Evolutionary conservation across 2,113 vertebrate genomes (phyloP).

Genomic region (Chionomys nivalis): DNA sequence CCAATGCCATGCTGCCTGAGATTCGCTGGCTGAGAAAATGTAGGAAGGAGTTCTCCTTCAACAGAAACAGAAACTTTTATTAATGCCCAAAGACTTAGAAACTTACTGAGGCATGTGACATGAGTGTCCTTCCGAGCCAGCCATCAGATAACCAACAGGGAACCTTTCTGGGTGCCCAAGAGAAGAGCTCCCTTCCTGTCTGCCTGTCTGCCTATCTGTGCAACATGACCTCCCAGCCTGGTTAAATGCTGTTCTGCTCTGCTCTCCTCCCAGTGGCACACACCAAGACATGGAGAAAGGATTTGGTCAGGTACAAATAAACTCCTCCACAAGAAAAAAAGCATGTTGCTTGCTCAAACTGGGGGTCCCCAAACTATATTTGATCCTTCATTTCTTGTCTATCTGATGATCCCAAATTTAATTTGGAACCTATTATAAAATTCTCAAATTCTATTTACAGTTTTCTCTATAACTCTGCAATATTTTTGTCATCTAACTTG

Average conservation of each 20-base stretch:
- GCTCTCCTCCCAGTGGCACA: background rate
- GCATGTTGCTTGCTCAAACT: background rate
- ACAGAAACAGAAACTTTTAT: background rate
- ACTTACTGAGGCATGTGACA: background rate
- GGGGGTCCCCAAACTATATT: background rate
- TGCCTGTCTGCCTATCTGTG: too few relatives aligned
- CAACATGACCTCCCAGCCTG: rapidly evolving
- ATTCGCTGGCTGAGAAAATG: background rate
- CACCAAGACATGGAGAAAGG: background rate
- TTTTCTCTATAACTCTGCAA: background rate
- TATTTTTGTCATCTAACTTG: constrained; percentile 29
- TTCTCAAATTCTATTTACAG: background rate
- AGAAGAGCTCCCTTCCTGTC: background rate
- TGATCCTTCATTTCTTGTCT: background rate
- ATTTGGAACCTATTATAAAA: background rate
- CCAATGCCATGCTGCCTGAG: background rate
- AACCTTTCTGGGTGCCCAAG: background rate
- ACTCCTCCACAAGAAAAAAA: background rate
- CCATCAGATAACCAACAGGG: background rate
- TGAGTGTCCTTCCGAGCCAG: background rate
- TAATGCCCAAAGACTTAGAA: background rate
- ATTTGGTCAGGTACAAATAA: background rate
- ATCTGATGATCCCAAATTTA: background rate
- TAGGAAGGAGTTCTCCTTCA: background rate
- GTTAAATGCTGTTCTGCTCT: background rate